A percentile compares a stretch with the other conserved stretches of the same genome.
Conservation (phyloP, 2,888 invertebrate species). For the Ochropacha duplaris region DNA sequence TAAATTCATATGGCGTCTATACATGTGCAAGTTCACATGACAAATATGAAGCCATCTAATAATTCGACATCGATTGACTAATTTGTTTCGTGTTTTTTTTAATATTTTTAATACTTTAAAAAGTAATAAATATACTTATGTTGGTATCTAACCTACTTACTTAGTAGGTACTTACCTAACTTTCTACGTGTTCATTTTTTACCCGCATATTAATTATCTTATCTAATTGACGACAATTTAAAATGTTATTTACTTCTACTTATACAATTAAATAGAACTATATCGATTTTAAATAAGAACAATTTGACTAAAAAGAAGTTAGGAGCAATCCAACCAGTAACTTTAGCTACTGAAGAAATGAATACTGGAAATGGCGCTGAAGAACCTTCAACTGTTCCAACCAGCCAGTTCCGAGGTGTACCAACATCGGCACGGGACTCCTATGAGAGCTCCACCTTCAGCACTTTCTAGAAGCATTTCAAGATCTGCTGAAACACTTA, state of each 20-base stretch:
- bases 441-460: constrained; percentile 69
- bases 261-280: neutral
- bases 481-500: constrained; percentile 71
- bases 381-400: constrained; percentile 68
- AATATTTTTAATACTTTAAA: neutral
- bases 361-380: constrained; percentile 61
- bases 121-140: too few species aligned
- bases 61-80: constrained; percentile 28
- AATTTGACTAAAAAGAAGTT: neutral
- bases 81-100: constrained; percentile 11
- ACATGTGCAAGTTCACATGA: constrained; percentile 40
- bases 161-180: neutral
- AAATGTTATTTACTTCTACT: neutral
- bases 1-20: neutral
- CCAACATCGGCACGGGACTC: constrained; percentile 60
- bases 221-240: neutral
- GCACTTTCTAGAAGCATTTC: constrained; percentile 66
- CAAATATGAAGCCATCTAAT: constrained; percentile 43
- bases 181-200: constrained; percentile 2
- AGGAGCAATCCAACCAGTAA: constrained; percentile 2
- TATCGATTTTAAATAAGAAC: neutral
- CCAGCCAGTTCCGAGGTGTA: constrained; percentile 63
- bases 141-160: too few species aligned
- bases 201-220: constrained; percentile 17
- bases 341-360: constrained; percentile 36